Evolutionary conservation across 1,140 invertebrate genomes (phyloP).

Genomic region (Drosophila sp.): DNA sequence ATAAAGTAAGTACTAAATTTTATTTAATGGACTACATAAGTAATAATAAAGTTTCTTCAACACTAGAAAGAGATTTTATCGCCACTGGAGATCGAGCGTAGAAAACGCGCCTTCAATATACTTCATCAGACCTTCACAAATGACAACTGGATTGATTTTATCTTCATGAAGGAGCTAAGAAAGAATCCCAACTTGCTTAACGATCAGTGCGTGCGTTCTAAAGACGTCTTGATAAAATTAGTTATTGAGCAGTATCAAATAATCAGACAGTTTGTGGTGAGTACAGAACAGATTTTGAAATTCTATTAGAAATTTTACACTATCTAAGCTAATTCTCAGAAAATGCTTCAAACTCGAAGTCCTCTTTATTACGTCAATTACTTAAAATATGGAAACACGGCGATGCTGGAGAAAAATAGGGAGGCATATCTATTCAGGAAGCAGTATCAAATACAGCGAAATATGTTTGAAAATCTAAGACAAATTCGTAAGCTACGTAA

Average conservation of each 20-base stretch:
- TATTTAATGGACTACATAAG: background rate
- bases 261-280: constrained; percentile 58
- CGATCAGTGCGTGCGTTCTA: constrained; percentile 53
- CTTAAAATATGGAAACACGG: constrained; percentile 56
- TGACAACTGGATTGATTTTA: constrained; percentile 64
- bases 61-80: constrained; percentile 21
- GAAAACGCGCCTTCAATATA: constrained; percentile 60
- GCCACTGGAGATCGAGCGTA: constrained; percentile 61
- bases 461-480: constrained; percentile 57
- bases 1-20: constrained; percentile 30
- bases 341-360: constrained; percentile 73
- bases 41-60: background rate
- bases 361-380: constrained; percentile 61
- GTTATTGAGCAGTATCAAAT: constrained; percentile 53
- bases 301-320: background rate
- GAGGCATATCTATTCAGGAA: constrained; percentile 62
- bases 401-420: constrained; percentile 39
- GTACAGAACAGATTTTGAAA: background rate
- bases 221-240: constrained; percentile 24
- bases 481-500: constrained; percentile 50
- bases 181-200: constrained; percentile 53
- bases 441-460: constrained; percentile 72
- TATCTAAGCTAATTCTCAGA: constrained; percentile 25
- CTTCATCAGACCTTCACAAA: constrained; percentile 66
- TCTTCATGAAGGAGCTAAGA: constrained; percentile 62